Evolutionary conservation across 2,113 vertebrate genomes (phyloP).

Genomic region (Sminthopsis crassicaudata): DNA sequence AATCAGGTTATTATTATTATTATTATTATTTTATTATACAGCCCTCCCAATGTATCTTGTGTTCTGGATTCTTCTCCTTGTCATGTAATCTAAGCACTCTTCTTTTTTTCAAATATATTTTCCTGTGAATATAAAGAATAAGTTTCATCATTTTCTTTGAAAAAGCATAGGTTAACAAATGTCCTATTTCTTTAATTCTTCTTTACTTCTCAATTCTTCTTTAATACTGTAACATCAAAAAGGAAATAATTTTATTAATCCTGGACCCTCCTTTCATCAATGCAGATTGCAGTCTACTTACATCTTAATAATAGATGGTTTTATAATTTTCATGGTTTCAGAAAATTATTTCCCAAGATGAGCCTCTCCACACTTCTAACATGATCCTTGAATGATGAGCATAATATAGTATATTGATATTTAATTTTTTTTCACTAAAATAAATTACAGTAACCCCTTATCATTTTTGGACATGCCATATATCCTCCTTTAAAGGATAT

Average conservation of each 20-base stretch:
- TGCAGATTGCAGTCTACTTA: background rate
- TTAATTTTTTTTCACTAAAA: background rate
- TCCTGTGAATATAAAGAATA: background rate
- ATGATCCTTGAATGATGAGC: background rate
- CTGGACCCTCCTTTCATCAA: background rate
- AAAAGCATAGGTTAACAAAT: background rate
- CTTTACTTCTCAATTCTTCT: background rate
- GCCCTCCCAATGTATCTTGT: background rate
- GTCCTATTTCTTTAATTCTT: background rate
- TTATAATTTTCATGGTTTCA: background rate
- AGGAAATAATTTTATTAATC: background rate
- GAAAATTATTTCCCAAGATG: background rate
- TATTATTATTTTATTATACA: background rate
- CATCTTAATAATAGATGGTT: background rate
- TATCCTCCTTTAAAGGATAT: background rate
- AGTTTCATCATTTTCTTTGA: background rate
- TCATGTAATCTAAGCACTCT: background rate
- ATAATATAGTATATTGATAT: background rate
- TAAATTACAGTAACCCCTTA: background rate
- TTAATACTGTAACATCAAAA: background rate
- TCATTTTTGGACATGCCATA: background rate
- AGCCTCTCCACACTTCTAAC: background rate
- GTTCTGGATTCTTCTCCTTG: background rate
- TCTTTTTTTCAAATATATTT: background rate
- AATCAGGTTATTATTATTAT: background rate